phyloP scores from a whole-genome alignment of 2,888 invertebrate genomes.

The Hemicrepidius hirtus region DNA sequence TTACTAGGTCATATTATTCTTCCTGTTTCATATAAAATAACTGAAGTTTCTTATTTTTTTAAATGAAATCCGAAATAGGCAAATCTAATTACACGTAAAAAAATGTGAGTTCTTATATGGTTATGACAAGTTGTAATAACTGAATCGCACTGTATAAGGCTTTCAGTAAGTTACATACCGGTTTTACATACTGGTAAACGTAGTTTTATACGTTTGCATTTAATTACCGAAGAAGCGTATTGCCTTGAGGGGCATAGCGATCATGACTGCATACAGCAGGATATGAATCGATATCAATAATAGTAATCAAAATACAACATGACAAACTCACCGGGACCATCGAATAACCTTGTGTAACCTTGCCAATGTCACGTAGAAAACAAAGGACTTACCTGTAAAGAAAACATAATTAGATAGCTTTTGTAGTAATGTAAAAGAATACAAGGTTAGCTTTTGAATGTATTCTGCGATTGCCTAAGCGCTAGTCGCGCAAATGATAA shows the following conservation, averaged over 20 bases:
- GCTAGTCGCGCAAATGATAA: slow-evolving; percentile 25
- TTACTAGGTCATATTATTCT: too few species aligned
- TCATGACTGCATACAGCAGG: slow-evolving; percentile 43
- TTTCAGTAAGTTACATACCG: slow-evolving; percentile 3
- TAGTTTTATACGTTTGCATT: not conserved
- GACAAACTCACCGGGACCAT: slow-evolving; percentile 53
- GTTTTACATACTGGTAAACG: slow-evolving; percentile 9
- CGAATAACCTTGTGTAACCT: slow-evolving; percentile 55
- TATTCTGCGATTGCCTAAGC: slow-evolving; percentile 26
- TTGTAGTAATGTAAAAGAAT: slow-evolving; percentile 41
- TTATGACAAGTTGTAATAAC: too few species aligned
- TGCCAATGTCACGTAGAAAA: slow-evolving; percentile 58
- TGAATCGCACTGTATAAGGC: not conserved
- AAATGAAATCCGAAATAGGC: too few species aligned
- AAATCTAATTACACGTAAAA: too few species aligned
- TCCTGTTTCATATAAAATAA: too few species aligned
- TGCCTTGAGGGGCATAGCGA: slow-evolving; percentile 40
- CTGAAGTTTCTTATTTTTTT: too few species aligned
- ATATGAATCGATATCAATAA: slow-evolving; percentile 51
- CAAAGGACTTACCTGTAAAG: slow-evolving; percentile 61
- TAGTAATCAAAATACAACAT: slow-evolving; percentile 50
- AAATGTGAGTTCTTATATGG: too few species aligned
- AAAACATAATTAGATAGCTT: slow-evolving; percentile 59
- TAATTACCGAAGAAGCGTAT: slow-evolving; percentile 27
- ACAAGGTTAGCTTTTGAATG: slow-evolving; percentile 50